Base-by-base conservation (phyloP, 2,113 vertebrate species). In the Prochilodus magdalenae region DNA sequence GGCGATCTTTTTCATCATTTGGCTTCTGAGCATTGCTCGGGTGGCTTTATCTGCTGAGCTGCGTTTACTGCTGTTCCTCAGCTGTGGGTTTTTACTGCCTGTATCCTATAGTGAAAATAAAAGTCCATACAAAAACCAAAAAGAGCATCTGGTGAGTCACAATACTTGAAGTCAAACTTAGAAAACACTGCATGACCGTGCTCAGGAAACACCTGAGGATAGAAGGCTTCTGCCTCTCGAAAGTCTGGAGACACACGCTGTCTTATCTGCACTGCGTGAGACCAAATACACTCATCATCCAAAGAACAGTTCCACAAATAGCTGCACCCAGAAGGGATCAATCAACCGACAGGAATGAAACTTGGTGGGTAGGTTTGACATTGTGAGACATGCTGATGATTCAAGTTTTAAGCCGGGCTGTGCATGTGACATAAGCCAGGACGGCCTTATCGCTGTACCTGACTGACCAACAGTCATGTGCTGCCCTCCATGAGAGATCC, bases 31-130 rank as follows among this genome's bases (percentile, higher is more conserved):
- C 10, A 57, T 66, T 51, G 16, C 27, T 77, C 27, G 29, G 15
- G 18, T 29, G 53, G 44, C 55, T 73, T 80, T 72, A 80, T 72
- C 71, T 73, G 63, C 44, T 70, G 53, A 26, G 57, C 57, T 60
- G 57, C 10, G n/a, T 60, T 55, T 67, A 1, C 65, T 66, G 5
- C 7, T 66, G 5, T 30, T 33, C 63, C 33, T 1, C 27, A 0
- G 29, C 18, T 18, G 15, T 27, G 14, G 6, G 15, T 67, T 67
- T 33, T 44, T 5, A 40, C 44, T 70, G 44, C 66, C 66, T 70
- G 66, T 14, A 14, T 44, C 24, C 33, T 44, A 24, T 22, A n/a
- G 33, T 18, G 5, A 20, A 55, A 18, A 65, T 15, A 16, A 67
- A 22, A 40, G 1, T 13, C 18, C 7, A 70, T 13, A 22, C 4